These are phyloP conservation scores for Kryptopterus vitreolus DNA, from an alignment of 2,797 vertebrate species.

Conservation along the genomic window DNA sequence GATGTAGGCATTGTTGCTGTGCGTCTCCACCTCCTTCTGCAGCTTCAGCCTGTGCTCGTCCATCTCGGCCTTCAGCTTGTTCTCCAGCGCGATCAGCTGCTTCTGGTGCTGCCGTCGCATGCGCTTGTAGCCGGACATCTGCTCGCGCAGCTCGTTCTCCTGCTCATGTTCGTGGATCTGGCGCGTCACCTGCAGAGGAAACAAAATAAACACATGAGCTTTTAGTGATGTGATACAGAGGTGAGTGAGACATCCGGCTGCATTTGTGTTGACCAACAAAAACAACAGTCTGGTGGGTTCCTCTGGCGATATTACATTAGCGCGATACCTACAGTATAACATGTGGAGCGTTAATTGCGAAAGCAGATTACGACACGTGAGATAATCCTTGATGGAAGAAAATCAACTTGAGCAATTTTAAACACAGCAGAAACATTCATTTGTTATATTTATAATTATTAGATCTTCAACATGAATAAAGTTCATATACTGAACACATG, in stretches of 20 bases:
- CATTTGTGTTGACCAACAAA: background rate
- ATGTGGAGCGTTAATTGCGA: background rate
- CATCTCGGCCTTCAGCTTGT: slow-evolving; percentile 99
- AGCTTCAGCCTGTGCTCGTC: slow-evolving; percentile 99
- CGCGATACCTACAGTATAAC: background rate
- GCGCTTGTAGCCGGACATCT: slow-evolving; percentile 99
- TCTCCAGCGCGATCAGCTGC: slow-evolving; percentile 99
- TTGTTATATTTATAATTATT: no score
- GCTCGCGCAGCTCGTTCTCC: slow-evolving; percentile 98
- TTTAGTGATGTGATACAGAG: background rate
- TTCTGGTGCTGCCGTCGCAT: slow-evolving; percentile 99
- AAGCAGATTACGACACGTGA: background rate
- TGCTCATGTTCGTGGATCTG: slow-evolving; percentile 99
- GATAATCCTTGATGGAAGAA: background rate
- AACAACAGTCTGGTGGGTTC: background rate
- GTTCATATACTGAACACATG: no score
- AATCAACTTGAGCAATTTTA: no score
- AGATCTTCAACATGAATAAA: no score
- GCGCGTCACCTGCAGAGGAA: slow-evolving; percentile 86
- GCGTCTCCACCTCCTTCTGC: slow-evolving; percentile 99
- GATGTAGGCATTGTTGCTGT: slow-evolving; percentile 99
- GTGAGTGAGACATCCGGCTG: background rate
- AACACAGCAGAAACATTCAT: no score
- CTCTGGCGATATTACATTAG: no score
- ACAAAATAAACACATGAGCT: background rate